Base-by-base conservation (phyloP, 2,113 vertebrate genomes). In the Patagioenas fasciata region DNA sequence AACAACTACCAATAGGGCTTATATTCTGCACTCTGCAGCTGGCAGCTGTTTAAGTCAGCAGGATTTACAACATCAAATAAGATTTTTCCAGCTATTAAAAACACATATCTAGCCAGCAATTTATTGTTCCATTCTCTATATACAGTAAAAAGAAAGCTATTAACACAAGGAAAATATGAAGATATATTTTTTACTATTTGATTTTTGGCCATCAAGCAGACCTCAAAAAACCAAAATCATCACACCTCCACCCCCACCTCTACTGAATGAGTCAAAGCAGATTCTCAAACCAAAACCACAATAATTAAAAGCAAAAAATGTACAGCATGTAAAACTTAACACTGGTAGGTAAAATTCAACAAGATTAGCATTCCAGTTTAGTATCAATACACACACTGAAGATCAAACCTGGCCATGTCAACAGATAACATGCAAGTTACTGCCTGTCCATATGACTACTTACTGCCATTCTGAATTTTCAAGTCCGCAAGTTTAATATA, bases 321-420 rank as follows among this genome's bases (percentile, higher is more conserved):
- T 29, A 71, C 11, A 79, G 13, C 18, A 74, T 13, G 58, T 21
- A 36, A 88, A 79, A 34, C 26, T 28, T 47, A 65, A 47, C 10
- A 53, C 12, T 15, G 48, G 69, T 29, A 92, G 20, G 26, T 14
- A 91, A 64, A 95, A 90, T 72, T 82, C 58, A 90, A 38, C 31
- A 74, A 51, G 15, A 89, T 79, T 58, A 93, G 70, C 48, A 83
- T 48, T 56, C 92, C 60, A 56, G 47, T 71, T 80, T 62, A 88
- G 60, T 15, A 87, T 11, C 11, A 53, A 20, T 15, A 28, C 2
- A 85, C 15, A 73, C 15, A 58, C 15, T 50, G 19, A 77, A 47
- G 17, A 88, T 25, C n/a, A 89, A 85, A 70, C 6, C 18, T 4
- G 9, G 36, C 62, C 29, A 31, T 6, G 81, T 42, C 24, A 89